Conservation (phyloP, 2,888 invertebrate genomes). For the Petrolisthes manimaculis region DNA sequence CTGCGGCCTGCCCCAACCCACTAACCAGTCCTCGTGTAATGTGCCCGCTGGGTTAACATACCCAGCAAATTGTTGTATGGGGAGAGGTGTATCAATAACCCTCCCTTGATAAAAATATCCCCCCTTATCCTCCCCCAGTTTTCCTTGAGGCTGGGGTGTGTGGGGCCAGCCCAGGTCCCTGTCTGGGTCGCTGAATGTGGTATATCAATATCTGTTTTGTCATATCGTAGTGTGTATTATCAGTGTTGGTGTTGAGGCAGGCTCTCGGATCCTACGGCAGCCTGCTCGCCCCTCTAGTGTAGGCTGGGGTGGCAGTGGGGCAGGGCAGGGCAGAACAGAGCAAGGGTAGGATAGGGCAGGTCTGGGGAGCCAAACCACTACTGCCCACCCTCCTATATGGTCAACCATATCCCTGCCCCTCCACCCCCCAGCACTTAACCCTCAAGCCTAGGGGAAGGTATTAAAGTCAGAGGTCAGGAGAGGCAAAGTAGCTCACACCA, state of each 20-base stretch:
- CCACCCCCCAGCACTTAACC: slow-evolving; percentile 48
- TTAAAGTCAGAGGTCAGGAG: slow-evolving; percentile 53
- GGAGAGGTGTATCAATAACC: background rate
- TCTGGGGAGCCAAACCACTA: background rate
- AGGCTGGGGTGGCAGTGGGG: slow-evolving; percentile 35
- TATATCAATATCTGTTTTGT: slow-evolving; percentile 62
- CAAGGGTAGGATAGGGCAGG: background rate
- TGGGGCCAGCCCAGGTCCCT: slow-evolving; percentile 36
- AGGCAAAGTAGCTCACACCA: slow-evolving; percentile 43
- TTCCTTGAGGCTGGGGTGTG: slow-evolving; percentile 16
- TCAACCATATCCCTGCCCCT: background rate
- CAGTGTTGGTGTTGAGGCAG: slow-evolving; percentile 12
- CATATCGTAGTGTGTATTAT: slow-evolving; percentile 32
- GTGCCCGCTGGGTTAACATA: background rate
- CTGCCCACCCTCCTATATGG: background rate
- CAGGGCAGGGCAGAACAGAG: background rate
- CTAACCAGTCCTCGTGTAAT: slow-evolving; percentile 6
- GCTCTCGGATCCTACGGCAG: slow-evolving; percentile 11
- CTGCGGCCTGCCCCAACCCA: slow-evolving; percentile 41
- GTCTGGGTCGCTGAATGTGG: slow-evolving; percentile 60
- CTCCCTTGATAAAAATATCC: background rate
- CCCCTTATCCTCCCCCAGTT: background rate
- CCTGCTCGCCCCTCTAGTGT: slow-evolving; percentile 39
- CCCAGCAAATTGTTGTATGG: background rate
- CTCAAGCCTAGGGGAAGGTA: slow-evolving; percentile 44